Conservation (phyloP, 2,113 vertebrate species). For the Pomatorhinus ruficollis region DNA sequence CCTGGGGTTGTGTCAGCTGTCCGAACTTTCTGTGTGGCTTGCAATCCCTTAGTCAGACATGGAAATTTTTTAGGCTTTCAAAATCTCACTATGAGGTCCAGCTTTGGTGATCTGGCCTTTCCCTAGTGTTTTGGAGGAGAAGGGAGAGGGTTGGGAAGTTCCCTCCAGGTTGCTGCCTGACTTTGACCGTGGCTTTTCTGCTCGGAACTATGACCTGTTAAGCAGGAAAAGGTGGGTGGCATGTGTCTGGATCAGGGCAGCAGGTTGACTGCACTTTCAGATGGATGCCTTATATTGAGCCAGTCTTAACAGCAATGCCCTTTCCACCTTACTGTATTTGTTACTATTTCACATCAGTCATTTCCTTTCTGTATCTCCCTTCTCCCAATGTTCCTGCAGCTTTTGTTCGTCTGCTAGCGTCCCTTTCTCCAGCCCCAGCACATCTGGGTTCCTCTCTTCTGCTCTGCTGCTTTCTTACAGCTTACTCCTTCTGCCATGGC, state of each 20-base stretch:
- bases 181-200: neutral
- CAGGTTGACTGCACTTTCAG: fast-evolving
- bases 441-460: neutral
- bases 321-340: neutral
- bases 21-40: fast-evolving
- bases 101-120: neutral
- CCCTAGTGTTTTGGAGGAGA: neutral
- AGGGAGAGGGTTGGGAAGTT: neutral
- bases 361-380: neutral
- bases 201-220: neutral
- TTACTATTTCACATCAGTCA: neutral
- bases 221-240: neutral
- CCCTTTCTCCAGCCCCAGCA: neutral
- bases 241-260: fast-evolving
- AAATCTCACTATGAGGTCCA: fast-evolving
- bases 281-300: neutral
- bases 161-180: neutral
- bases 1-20: neutral
- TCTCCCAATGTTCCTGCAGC: fast-evolving
- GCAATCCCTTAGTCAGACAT: neutral
- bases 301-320: neutral
- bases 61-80: neutral
- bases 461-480: neutral
- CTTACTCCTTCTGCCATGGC: neutral
- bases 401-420: fast-evolving